Evolutionary conservation across 2,888 invertebrate species (phyloP), one percentile per base, ranked within the genome.

Genomic region (Drosophila leonis): DNA sequence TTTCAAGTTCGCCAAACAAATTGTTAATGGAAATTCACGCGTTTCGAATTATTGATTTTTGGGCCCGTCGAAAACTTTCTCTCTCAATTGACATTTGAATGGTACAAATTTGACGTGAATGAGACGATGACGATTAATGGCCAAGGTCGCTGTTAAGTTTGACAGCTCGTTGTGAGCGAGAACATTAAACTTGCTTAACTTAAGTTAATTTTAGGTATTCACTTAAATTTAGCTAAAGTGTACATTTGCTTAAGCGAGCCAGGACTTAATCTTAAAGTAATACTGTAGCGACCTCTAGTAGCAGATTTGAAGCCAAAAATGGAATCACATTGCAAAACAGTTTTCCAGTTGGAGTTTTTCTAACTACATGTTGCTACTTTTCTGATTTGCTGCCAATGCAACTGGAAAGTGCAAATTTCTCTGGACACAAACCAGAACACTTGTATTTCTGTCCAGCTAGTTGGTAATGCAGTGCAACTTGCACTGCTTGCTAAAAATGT

Each of bases 121-220:
- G 86, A 69, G 72, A 68, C 67, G 59, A 33, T 62, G 62, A 90
- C 78, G 84, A 91, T 90, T 92, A 91, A 90, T 90, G 82, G 85
- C 78, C 91, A 91, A 91, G 91, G 91, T 91, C 92, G 91, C 52
- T 78, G 78, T 78, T 70, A 75, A 77, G 69, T 76, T 77, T 83
- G 81, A 81, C 84, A 87, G 76, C 74, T 80, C 64, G 46, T 46
- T 63, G 64, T 37, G 55, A 12, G 31, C 56, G 31, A 49, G 48
- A 24, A 33, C 33, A 12, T 37, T 39, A 65, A 67, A 37, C 39
- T 74, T 59, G 15, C 31, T 31, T 1, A 31, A 49, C n/a, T 61
- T 35, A 27, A 41, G 9, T 69, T 56, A 10, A 46, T 62, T 59
- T 56, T 29, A 9, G 35, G 12, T 12, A 3, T 29, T 2, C n/a